A percentile compares a stretch with the other conserved stretches of the same genome.
Evolutionary conservation across 2,888 invertebrate genomes (phyloP).

Genomic region (Plebejus argus): DNA sequence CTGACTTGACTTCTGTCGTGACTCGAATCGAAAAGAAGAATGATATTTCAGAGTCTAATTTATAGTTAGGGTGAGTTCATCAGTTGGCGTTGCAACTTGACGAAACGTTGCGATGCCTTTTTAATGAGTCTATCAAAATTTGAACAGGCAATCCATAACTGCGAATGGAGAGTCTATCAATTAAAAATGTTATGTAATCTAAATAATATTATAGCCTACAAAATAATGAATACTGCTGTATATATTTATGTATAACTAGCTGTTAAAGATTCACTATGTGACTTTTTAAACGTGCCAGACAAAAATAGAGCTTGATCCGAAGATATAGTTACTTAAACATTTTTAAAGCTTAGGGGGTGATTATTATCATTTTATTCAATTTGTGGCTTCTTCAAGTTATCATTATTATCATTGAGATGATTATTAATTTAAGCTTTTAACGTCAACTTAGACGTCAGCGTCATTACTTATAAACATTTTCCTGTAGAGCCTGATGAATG

Average conservation of each 20-base stretch:
- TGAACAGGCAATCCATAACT: too few relatives aligned
- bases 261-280: too few relatives aligned
- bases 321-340: not conserved
- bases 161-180: too few relatives aligned
- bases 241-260: too few relatives aligned
- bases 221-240: too few relatives aligned
- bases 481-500: slow-evolving; percentile 61
- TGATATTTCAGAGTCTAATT: too few relatives aligned
- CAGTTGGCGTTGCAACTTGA: too few relatives aligned
- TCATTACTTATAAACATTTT: slow-evolving; percentile 70
- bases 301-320: not conserved
- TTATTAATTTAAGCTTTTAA: slow-evolving; percentile 49
- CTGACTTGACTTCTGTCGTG: not conserved
- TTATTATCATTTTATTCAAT: not conserved
- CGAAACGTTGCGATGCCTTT: too few relatives aligned
- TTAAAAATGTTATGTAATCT: too few relatives aligned
- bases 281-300: not conserved
- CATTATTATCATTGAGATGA: slow-evolving; percentile 39
- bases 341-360: not conserved
- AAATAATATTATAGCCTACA: too few relatives aligned
- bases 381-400: slow-evolving; percentile 30
- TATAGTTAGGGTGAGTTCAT: too few relatives aligned
- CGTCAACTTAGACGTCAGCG: slow-evolving; percentile 59
- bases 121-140: too few relatives aligned
- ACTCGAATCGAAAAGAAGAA: not conserved